phyloP scores from a whole-genome alignment of 2,113 vertebrate species.

The human region DNA sequence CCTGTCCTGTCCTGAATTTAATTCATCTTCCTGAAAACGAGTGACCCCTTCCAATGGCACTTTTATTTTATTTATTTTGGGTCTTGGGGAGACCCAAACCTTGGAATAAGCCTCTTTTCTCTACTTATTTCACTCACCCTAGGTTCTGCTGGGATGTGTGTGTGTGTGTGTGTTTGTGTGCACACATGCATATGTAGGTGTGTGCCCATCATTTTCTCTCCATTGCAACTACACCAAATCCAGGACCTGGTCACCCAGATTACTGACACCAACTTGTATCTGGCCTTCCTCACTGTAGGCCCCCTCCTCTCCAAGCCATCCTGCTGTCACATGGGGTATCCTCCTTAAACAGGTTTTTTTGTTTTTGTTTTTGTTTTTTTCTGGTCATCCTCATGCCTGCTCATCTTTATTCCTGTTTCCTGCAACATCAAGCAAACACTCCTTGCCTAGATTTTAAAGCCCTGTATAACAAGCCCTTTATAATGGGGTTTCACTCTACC shows the following conservation, averaged over 20 bases:
- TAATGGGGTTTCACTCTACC: neutral
- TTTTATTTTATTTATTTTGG: neutral
- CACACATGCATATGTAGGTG: rapidly evolving
- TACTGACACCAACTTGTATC: neutral
- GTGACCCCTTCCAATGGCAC: neutral
- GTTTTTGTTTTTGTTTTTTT: neutral
- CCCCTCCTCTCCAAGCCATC: neutral
- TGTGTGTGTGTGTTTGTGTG: too few relatives aligned
- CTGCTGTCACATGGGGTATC: neutral
- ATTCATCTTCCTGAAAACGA: constrained; percentile 11
- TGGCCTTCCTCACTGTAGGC: neutral
- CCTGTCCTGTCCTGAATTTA: constrained; percentile 7
- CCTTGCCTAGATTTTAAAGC: neutral
- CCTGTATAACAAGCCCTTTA: neutral
- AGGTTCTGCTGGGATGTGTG: neutral
- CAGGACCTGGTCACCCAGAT: neutral
- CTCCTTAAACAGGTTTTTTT: neutral
- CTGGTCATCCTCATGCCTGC: neutral
- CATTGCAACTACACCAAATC: neutral
- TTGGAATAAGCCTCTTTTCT: neutral
- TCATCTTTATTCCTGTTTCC: neutral
- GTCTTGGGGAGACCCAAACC: neutral
- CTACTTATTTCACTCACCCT: neutral
- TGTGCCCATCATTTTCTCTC: neutral
- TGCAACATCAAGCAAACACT: neutral